Conservation (phyloP, 2,113 vertebrate species). For the Strix aluco region DNA sequence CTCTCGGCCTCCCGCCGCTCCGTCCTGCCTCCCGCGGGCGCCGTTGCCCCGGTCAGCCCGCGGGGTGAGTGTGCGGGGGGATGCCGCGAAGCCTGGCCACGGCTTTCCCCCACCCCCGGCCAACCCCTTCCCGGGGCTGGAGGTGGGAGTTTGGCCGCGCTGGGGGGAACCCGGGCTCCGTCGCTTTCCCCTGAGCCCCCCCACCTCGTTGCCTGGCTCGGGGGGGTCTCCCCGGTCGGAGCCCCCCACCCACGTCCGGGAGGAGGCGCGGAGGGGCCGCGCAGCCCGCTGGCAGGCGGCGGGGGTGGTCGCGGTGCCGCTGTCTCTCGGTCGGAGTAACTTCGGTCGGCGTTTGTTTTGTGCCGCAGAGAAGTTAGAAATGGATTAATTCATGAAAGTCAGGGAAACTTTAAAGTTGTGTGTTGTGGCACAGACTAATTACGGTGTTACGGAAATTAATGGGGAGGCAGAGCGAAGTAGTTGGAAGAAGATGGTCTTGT, state of each 20-base stretch:
- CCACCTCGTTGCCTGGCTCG: neutral
- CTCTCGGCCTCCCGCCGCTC: neutral
- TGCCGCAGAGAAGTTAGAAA: neutral
- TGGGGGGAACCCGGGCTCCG: neutral
- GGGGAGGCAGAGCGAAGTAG: neutral
- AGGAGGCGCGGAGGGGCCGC: neutral
- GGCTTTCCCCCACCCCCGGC: neutral
- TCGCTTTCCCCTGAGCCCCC: too few relatives aligned
- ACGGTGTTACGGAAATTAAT: neutral
- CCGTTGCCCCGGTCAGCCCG: neutral
- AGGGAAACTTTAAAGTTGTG: neutral
- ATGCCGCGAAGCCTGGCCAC: neutral
- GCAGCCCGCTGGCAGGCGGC: neutral
- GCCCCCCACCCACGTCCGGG: too few relatives aligned
- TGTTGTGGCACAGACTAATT: neutral
- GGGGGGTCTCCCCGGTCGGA: neutral
- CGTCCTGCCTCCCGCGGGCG: neutral
- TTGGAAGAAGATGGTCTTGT: neutral
- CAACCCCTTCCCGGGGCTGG: neutral
- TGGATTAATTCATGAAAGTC: neutral
- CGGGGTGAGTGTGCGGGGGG: neutral
- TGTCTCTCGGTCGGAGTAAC: fast-evolving
- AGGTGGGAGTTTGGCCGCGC: neutral
- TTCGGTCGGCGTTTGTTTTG: neutral
- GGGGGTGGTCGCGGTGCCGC: too few relatives aligned